These are phyloP conservation scores for Drosophila nr. fundita DNA, from an alignment of 2,888 invertebrate genomes.

Conservation along the genomic window DNA sequence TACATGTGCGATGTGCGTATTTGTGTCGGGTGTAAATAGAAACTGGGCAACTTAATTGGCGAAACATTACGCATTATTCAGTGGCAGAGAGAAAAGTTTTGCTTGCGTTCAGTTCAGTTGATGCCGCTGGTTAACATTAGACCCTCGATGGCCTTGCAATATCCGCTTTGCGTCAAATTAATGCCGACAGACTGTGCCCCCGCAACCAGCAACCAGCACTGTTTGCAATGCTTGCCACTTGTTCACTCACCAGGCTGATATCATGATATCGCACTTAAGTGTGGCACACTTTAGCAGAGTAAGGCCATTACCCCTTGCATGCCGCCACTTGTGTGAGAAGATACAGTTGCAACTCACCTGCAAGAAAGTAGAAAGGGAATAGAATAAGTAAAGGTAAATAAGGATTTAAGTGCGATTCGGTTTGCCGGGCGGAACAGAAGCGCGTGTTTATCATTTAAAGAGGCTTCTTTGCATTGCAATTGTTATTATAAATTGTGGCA, in stretches of 20 bases:
- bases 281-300: slow-evolving; percentile 18
- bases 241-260: slow-evolving; percentile 25
- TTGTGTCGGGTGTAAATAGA: slow-evolving; percentile 4
- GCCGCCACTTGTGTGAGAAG: slow-evolving; percentile 5
- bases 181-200: slow-evolving; percentile 51
- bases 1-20: background rate
- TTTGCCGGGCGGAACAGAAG: slow-evolving; percentile 12
- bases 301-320: slow-evolving; percentile 19
- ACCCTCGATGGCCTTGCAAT: slow-evolving; percentile 38
- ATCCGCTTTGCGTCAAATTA: slow-evolving; percentile 50
- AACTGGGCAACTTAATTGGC: slow-evolving; percentile 54
- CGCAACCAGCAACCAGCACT: background rate
- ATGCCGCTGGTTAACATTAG: slow-evolving; percentile 27
- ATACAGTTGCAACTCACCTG: slow-evolving; percentile 49
- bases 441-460: slow-evolving; percentile 72
- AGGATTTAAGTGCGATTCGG: slow-evolving; percentile 10
- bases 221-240: background rate
- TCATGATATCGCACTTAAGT: slow-evolving; percentile 32
- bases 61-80: slow-evolving; percentile 43
- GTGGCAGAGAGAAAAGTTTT: slow-evolving; percentile 18
- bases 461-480: slow-evolving; percentile 71
- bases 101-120: background rate
- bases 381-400: slow-evolving; percentile 10
- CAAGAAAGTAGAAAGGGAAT: slow-evolving; percentile 13
- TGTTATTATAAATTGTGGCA: slow-evolving; percentile 61